Evolutionary conservation across 2,888 invertebrate species (phyloP), one percentile per base, ranked within the genome.

Genomic region (Baronia brevicornis): DNA sequence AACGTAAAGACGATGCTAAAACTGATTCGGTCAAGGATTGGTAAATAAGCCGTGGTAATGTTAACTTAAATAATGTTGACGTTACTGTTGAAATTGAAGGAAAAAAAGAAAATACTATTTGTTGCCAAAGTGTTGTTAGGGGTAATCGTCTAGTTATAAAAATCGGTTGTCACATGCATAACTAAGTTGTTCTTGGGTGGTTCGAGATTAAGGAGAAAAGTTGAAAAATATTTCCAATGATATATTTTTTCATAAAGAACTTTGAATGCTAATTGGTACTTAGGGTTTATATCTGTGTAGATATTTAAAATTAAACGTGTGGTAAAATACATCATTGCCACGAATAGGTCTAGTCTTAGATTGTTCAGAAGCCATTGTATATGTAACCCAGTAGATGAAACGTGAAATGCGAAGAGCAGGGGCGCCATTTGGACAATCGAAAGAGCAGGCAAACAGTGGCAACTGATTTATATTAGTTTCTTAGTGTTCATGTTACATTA

Each of bases 81-180:
- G 65, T 73, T 69, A 59, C 75, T 62, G 61, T 69, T 73, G 52
- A 65, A 69, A 66, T 64, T 63, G 61, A 68, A 30, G 32, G 39
- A 41, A 44, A 63, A 60, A 54, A 44, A 51, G 57, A 64, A 71
- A 71, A 73, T 70, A 75, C 67, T 75, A 75, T 79, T 84, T 84
- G 85, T 85, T 85, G 85, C 85, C 85, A 85, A 85, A 85, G 71
- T 82, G 82, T 84, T 82, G 69, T 82, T 84, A 82, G 77, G 68
- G 63, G 71, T 82, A 66, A 70, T 73, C 71, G 57, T 70, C 73
- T 80, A 82, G 80, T 73, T 80, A 67, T 78, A 74, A 74, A 68
- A 71, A 75, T 78, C 72, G 82, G 78, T 82, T 82, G 84, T 82
- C 82, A 65, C 78, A 71, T 75, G 69, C 82, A 78, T 78, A 77